These are phyloP conservation scores for Troides aeacus DNA, from an alignment of 2,888 invertebrate species.

Conservation along the genomic window DNA sequence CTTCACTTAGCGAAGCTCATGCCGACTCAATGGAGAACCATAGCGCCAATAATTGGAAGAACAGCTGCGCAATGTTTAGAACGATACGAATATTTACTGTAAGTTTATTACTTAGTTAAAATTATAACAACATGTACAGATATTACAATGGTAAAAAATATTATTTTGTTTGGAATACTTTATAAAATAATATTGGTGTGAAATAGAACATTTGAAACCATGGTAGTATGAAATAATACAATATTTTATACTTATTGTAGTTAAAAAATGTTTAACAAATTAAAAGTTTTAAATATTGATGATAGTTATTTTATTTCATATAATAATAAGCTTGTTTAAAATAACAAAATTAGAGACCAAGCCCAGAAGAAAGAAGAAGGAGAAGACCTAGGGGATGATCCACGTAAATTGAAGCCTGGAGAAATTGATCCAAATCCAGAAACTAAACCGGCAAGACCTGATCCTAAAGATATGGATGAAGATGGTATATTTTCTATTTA, in stretches of 20 bases:
- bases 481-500: conserved; percentile 83
- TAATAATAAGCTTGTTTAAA: not conserved
- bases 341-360: conserved; percentile 89
- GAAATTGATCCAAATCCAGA: conserved; percentile 99
- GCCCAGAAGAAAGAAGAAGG: conserved; percentile 98
- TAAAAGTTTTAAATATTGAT: not conserved
- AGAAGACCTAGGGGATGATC: conserved; percentile 95
- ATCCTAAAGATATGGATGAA: conserved; percentile 99
- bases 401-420: conserved; percentile 97
- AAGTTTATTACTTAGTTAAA: conserved; percentile 60
- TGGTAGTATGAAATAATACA: not conserved
- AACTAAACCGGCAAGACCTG: conserved; percentile 99
- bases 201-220: not conserved
- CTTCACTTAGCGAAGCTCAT: conserved; percentile 98
- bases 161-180: not conserved
- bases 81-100: conserved; percentile 97
- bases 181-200: not conserved
- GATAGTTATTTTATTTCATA: not conserved
- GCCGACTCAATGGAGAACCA: conserved; percentile 99
- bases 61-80: conserved; percentile 99
- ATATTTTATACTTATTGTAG: not conserved
- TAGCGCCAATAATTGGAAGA: conserved; percentile 98
- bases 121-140: not conserved
- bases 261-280: too few species aligned
- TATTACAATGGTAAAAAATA: not conserved